Base-by-base conservation (phyloP, 2,113 vertebrate genomes). In the Lasiurus borealis region DNA sequence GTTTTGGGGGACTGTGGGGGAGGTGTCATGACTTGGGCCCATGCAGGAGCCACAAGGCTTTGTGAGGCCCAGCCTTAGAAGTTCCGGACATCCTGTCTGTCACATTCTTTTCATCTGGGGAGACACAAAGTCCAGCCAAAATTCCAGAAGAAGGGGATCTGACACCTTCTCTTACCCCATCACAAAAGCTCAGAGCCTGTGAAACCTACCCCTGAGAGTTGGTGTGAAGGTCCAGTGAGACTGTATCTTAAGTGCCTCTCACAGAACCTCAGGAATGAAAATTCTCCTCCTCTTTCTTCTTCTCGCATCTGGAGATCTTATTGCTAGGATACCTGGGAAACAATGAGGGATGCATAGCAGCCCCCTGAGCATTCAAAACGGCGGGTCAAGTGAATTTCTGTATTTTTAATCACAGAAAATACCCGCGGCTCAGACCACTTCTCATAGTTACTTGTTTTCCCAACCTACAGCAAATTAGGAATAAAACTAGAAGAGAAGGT, bases 401-500 rank as follows among this genome's bases (percentile, higher is more conserved):
- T 69, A n/a, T 52, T 89, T 89, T 85, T 69, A 90, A 10, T 93
- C 12, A 59, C 5, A 84, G 57, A 80, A 92, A 87, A 69, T 40
- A 48, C 6, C 12, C 0, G 0, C 76, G 23, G 11, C 29, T 76
- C n/a, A 59, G 48, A 75, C 18, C 29, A 21, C 1, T 75, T 78
- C 59, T 88, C 29, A 76, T 18, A 29, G 25, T 76, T 90, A 52
- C 52, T 85, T 59, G 2, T 50, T 83, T 92, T 88, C 36, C 36
- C n/a, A 95, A 34, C 46, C 15, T 54, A 36, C 13, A 81, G 29
- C 34, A 71, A 6, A 76, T 62, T 68, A 62, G 40, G 59, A 82
- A 87, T 29, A 57, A 88, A 52, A 92, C 44, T n/a, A 66, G n/a
- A 81, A 68, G 72, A 82, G 12, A 69, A 5, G 2, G 68, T 62